Evolutionary conservation across 2,888 invertebrate species (phyloP).

Genomic region (Patella pellucida): DNA sequence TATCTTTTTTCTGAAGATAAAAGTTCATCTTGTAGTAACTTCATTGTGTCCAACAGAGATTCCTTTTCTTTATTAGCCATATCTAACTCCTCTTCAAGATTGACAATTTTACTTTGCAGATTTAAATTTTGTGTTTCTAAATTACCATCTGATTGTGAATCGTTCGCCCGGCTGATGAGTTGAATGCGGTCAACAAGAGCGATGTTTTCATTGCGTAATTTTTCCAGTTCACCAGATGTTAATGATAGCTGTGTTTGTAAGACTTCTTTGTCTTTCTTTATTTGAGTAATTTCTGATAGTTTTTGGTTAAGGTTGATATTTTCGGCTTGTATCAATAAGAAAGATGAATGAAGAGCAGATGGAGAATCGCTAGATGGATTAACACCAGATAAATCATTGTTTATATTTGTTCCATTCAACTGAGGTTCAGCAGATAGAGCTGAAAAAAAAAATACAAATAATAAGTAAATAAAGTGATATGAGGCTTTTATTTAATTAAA

Average conservation of each 20-base stretch:
- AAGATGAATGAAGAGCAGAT: neutral
- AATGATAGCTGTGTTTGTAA: neutral
- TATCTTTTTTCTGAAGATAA: conserved; percentile 47
- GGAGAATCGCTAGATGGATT: neutral
- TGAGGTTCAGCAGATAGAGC: neutral
- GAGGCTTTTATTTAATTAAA: neutral
- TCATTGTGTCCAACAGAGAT: conserved; percentile 52
- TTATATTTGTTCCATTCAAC: neutral
- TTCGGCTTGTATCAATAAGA: conserved; percentile 1
- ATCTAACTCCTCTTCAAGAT: conserved; percentile 51
- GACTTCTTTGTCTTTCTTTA: neutral
- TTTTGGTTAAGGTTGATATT: neutral
- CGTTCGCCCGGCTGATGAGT: neutral
- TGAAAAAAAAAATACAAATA: neutral
- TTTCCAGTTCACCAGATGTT: neutral
- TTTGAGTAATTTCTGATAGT: neutral
- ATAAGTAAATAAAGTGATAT: neutral
- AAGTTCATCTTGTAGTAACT: conserved; percentile 60
- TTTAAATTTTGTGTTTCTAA: conserved; percentile 47
- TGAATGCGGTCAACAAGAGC: neutral
- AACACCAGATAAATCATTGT: neutral
- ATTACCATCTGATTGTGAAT: conserved; percentile 16
- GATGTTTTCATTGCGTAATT: conserved; percentile 5
- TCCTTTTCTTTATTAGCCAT: conserved; percentile 50
- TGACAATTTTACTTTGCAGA: conserved; percentile 43